Conservation (phyloP, 2,113 vertebrate species). For the Caranx melampygus region DNA sequence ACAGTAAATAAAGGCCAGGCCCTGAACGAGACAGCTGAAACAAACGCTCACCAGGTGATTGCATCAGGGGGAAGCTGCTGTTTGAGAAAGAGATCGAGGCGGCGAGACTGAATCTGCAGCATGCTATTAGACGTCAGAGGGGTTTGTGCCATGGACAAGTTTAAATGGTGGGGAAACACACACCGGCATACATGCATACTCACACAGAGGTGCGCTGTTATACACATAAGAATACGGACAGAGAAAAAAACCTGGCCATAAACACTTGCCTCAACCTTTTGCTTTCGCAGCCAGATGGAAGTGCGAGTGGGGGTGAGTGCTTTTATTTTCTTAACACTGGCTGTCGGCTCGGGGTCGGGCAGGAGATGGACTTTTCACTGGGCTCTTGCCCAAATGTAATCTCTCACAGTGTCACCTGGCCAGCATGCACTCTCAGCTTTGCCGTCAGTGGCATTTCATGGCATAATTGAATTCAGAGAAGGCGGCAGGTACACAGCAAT, state of each 20-base stretch:
- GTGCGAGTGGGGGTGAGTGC: slow-evolving; percentile 26
- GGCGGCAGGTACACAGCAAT: slow-evolving; percentile 42
- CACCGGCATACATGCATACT: not conserved
- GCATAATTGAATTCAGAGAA: slow-evolving; percentile 68
- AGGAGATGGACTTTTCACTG: slow-evolving; percentile 61
- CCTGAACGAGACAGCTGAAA: not conserved
- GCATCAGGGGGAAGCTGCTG: not conserved
- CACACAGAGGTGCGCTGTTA: not conserved
- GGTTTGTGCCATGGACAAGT: not conserved
- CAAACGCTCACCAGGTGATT: slow-evolving; percentile 5
- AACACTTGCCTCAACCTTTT: slow-evolving; percentile 48
- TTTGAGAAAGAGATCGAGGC: not conserved
- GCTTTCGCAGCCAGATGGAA: slow-evolving; percentile 31
- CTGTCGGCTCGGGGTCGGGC: slow-evolving; percentile 26
- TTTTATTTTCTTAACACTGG: slow-evolving; percentile 47
- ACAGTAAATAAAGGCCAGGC: slow-evolving; percentile 29
- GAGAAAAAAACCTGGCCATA: slow-evolving; percentile 8
- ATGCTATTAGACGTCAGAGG: not conserved
- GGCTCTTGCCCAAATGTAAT: slow-evolving; percentile 60
- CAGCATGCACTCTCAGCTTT: slow-evolving; percentile 38
- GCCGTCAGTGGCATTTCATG: slow-evolving; percentile 68
- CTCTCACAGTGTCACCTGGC: slow-evolving; percentile 66
- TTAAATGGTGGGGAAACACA: not conserved
- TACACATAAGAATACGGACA: not conserved
- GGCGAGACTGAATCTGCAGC: not conserved